Evolutionary conservation across 2,797 vertebrate genomes (phyloP), one percentile per base, ranked within the genome.

Genomic region (Epinephelus coioides): DNA sequence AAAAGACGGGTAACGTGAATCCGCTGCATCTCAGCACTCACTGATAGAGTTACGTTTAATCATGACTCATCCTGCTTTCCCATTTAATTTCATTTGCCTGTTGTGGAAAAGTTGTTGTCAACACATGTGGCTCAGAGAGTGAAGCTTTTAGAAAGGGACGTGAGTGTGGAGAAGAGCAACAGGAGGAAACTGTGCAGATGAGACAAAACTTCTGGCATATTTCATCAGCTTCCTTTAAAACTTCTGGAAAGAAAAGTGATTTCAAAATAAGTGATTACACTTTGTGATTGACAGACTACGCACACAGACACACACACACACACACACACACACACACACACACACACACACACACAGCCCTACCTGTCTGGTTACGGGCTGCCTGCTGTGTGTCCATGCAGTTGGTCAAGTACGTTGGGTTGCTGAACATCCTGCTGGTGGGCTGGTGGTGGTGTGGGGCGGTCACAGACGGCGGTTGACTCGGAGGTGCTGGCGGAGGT

Each of bases 371-470:
- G 94, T 96, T 98, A 73, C 97, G 96, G 85, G 96, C 94, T 1
- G 94, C 86, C 13, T 96, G 95, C 90, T 97, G 98, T 43, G 96
- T 95, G 91, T 99, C 98, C 91, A 98, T 92, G 90, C 98, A 99
- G 95, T 96, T 98, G 91, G 97, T 96, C 94, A 99, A 94, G 95
- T 99, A 99, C 6, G 98, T 95, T 0, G 95, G 89, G 88, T 96
- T 97, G 94, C 96, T 95, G 95, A 99, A 99, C 96, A 99, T 97
- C 92, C 98, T 94, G n/a, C 96, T 83, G 61, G 97, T 91, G 25
- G 97, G 86, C 93, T 98, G 98, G 91, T 95, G 97, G 64, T 97
- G 94, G 88, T 98, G 98, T 27, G 82, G 96, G 84, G 96, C 96
- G n/a, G 97, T 91, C 88, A 98, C 95, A 84, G 98, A 96, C n/a